These are phyloP conservation scores for Pygoscelis adeliae DNA, from an alignment of 2,113 vertebrate genomes.

Conservation along the genomic window DNA sequence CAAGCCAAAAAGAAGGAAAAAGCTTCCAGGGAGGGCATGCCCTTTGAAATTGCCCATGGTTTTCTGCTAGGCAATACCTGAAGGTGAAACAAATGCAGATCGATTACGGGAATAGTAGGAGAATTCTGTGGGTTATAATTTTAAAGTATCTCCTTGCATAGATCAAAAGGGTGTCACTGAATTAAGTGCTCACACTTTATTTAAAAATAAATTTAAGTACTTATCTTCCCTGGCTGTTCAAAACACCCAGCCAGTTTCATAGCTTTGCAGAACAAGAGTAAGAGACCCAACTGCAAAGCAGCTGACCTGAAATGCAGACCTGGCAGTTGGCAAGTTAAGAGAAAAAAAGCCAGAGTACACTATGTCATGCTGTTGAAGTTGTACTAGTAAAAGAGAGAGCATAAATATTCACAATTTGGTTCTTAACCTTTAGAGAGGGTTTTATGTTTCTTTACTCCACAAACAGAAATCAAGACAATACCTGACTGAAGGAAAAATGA, in stretches of 20 bases:
- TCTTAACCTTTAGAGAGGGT: neutral
- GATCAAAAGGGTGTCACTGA: neutral
- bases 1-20: conserved; percentile 87
- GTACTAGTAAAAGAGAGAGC: neutral
- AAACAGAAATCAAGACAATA: neutral
- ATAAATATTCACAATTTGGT: neutral
- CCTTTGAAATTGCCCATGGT: conserved; percentile 93
- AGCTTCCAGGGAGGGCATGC: conserved; percentile 89
- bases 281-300: neutral
- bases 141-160: neutral
- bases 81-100: neutral
- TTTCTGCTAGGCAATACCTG: conserved; percentile 7
- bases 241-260: neutral
- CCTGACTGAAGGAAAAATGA: neutral
- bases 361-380: neutral
- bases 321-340: neutral
- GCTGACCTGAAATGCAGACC: neutral
- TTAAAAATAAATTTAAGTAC: neutral
- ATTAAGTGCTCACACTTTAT: neutral
- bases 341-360: neutral
- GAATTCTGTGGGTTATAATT: neutral
- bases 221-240: neutral
- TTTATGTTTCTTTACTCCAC: neutral
- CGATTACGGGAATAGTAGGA: neutral
- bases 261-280: neutral